Evolutionary conservation across 2,888 invertebrate species (phyloP).

Genomic region (Panzeria rudis): DNA sequence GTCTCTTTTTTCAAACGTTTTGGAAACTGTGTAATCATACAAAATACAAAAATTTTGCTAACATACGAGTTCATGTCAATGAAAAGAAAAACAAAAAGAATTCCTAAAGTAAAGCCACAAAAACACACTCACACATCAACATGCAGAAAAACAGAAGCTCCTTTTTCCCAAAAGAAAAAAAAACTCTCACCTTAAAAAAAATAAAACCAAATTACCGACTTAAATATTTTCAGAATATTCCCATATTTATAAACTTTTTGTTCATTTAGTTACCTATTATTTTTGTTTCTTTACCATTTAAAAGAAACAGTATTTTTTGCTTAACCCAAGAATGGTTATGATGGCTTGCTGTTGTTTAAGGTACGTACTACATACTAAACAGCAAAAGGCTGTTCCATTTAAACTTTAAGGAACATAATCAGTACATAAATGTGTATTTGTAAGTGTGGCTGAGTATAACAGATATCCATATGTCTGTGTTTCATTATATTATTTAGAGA

Average conservation of each 20-base stretch:
- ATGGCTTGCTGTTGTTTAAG: slow-evolving; percentile 12
- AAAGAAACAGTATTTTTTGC: background rate
- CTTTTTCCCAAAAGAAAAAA: background rate
- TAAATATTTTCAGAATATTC: slow-evolving; percentile 33
- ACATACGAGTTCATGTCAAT: slow-evolving; percentile 24
- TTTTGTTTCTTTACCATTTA: background rate
- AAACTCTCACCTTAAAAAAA: slow-evolving; percentile 7
- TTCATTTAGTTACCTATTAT: slow-evolving; percentile 1
- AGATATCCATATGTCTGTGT: slow-evolving; percentile 26
- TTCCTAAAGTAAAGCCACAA: slow-evolving; percentile 38
- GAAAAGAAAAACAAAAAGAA: slow-evolving; percentile 16
- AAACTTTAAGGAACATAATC: slow-evolving; percentile 4
- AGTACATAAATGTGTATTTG: background rate
- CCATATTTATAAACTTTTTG: slow-evolving; percentile 2
- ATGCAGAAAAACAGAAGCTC: background rate
- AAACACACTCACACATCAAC: slow-evolving; percentile 15
- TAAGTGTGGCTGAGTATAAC: background rate
- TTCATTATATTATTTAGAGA: slow-evolving; percentile 43
- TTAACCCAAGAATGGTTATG: slow-evolving; percentile 29
- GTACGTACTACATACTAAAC: background rate
- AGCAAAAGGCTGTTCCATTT: slow-evolving; percentile 18
- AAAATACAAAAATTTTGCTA: background rate
- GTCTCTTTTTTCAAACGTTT: background rate
- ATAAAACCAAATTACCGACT: slow-evolving; percentile 13
- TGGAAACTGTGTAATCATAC: slow-evolving; percentile 25